These are phyloP conservation scores for Tinea trinotella DNA, from an alignment of 2,888 invertebrate species.

Conservation along the genomic window DNA sequence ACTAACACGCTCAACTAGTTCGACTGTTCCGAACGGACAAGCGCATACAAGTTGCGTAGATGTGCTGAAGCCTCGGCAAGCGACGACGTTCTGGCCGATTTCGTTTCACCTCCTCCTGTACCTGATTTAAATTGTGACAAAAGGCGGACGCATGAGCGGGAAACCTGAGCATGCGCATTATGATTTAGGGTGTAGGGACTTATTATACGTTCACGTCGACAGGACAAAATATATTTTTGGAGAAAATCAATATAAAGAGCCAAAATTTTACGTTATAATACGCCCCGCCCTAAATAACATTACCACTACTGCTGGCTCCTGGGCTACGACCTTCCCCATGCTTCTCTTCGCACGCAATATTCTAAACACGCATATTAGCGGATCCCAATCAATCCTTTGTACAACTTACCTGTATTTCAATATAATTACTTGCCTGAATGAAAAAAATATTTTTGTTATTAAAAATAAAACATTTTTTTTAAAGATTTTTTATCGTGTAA, in stretches of 20 bases:
- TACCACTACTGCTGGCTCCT: neutral
- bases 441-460: too few species aligned
- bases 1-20: slow-evolving; percentile 2
- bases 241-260: neutral
- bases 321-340: slow-evolving; percentile 5
- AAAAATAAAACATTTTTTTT: too few species aligned
- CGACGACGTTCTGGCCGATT: slow-evolving; percentile 12
- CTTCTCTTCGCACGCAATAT: neutral
- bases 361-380: slow-evolving; percentile 6
- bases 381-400: neutral
- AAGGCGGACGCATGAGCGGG: slow-evolving; percentile 13
- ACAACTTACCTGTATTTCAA: neutral
- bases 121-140: slow-evolving; percentile 10
- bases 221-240: neutral
- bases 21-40: neutral
- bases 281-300: neutral
- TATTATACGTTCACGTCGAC: neutral
- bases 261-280: neutral
- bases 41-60: neutral
- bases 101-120: slow-evolving; percentile 8
- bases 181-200: neutral
- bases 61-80: neutral
- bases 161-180: neutral
- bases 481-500: too few species aligned
- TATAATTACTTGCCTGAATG: too few species aligned